These are phyloP conservation scores for Heliconius hortense DNA, from an alignment of 2,888 invertebrate species.

Conservation along the genomic window DNA sequence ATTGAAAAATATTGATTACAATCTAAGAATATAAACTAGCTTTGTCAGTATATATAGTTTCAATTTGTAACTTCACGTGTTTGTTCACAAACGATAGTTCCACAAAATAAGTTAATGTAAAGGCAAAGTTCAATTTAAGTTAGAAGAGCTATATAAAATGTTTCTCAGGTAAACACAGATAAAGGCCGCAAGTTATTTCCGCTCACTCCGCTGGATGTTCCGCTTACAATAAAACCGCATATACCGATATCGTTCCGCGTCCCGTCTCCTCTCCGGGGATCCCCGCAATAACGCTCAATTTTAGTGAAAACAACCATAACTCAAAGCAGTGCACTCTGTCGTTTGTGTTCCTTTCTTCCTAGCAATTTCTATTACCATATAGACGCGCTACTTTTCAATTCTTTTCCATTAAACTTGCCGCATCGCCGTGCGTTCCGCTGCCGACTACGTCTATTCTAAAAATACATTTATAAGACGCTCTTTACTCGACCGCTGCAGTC, in stretches of 20 bases:
- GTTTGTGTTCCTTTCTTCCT: constrained; percentile 80
- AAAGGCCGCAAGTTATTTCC: constrained; percentile 62
- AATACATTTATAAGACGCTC: constrained; percentile 81
- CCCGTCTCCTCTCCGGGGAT: constrained; percentile 50
- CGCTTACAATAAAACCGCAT: constrained; percentile 61
- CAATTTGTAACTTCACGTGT: not conserved
- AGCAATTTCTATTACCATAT: constrained; percentile 82
- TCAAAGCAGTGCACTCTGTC: constrained; percentile 77
- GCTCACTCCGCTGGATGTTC: constrained; percentile 64
- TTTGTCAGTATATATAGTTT: not conserved
- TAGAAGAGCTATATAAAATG: constrained; percentile 31
- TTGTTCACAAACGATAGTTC: constrained; percentile 1
- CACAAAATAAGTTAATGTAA: constrained; percentile 24
- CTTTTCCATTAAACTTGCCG: constrained; percentile 82
- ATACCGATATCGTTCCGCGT: constrained; percentile 49
- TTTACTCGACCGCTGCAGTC: constrained; percentile 72
- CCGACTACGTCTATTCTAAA: constrained; percentile 68
- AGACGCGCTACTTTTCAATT: constrained; percentile 82
- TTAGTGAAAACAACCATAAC: constrained; percentile 79
- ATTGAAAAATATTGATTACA: not conserved
- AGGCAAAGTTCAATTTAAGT: constrained; percentile 26
- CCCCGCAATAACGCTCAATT: constrained; percentile 78
- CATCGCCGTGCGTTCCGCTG: constrained; percentile 75
- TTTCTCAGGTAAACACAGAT: constrained; percentile 36
- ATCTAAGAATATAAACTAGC: not conserved